Conservation (phyloP, 2,888 invertebrate species). For the Mayetiola destructor region DNA sequence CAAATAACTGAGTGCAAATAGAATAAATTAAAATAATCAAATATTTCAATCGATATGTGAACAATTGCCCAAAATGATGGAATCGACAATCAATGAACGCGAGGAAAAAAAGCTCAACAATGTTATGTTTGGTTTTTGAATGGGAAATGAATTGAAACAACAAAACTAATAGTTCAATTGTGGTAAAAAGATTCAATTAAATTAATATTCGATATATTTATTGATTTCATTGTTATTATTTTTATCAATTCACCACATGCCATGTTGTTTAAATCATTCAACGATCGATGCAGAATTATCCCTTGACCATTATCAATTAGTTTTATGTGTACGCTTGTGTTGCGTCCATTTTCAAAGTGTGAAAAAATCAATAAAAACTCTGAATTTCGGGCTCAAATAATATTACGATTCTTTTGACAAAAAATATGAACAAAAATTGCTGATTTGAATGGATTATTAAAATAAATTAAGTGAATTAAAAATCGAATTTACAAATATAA, state of each 20-base stretch:
- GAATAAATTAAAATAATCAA: constrained; percentile 11
- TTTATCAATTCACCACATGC: background rate
- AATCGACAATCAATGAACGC: constrained; percentile 4
- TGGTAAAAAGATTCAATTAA: constrained; percentile 9
- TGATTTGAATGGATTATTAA: no score
- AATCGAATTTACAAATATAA: no score
- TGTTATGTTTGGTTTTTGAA: no score
- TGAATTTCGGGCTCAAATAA: no score
- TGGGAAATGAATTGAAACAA: no score
- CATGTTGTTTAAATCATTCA: no score
- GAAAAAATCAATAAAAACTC: no score
- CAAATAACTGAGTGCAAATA: constrained; percentile 7
- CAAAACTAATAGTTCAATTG: constrained; percentile 1
- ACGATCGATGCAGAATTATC: background rate
- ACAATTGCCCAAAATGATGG: no score
- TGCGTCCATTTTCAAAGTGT: background rate
- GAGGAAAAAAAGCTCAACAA: background rate
- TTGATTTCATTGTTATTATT: constrained; percentile 1
- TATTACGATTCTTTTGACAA: no score
- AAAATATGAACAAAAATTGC: no score
- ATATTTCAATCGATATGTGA: no score
- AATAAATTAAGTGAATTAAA: no score
- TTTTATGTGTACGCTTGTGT: background rate
- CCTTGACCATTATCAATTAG: background rate
- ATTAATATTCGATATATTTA: constrained; percentile 4